Evolutionary conservation across 1,140 invertebrate genomes (phyloP).

Genomic region (Brachionus asplanchnoidis): DNA sequence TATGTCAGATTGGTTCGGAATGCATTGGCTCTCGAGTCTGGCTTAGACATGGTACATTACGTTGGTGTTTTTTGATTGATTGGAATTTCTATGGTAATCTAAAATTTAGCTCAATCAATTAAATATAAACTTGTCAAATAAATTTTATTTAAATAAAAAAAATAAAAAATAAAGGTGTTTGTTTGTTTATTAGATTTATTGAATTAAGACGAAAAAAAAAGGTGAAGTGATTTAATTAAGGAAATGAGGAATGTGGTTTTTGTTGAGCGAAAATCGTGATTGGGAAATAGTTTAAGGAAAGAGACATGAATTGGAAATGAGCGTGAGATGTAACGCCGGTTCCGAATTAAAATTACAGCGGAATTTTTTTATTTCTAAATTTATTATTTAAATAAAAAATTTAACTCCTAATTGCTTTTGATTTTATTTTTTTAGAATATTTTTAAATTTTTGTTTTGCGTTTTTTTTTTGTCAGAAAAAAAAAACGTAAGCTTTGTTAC

Average conservation of each 20-base stretch:
- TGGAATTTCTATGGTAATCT: neutral
- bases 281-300: neutral
- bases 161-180: neutral
- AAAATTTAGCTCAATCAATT: neutral
- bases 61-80: neutral
- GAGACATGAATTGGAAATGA: neutral
- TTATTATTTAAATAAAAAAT: neutral
- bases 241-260: neutral
- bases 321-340: neutral
- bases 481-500: neutral
- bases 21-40: neutral
- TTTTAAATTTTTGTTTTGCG: neutral
- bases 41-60: neutral
- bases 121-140: neutral
- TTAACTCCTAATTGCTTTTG: neutral
- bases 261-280: neutral
- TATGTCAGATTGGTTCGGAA: neutral
- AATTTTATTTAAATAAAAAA: neutral
- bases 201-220: neutral
- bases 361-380: neutral
- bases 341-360: neutral
- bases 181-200: neutral
- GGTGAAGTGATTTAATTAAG: neutral
- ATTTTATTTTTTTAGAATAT: neutral
- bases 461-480: neutral